A percentile compares a stretch with the other conserved stretches of the same genome.
phyloP scores from a whole-genome alignment of 1,140 invertebrate species.

The Drosophila obscura region DNA sequence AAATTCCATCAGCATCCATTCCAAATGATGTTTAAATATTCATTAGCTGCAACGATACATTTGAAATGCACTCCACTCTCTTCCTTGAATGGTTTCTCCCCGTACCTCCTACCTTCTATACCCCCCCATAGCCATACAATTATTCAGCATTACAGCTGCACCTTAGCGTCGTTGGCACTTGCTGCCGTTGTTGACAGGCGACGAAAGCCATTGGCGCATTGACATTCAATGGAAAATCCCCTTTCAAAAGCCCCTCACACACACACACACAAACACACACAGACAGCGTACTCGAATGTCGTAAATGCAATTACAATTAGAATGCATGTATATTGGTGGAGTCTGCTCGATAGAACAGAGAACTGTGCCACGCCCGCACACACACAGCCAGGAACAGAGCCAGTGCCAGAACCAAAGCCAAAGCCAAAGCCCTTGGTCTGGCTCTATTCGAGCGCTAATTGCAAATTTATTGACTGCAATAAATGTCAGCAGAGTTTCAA shows the following conservation, averaged over 20 bases:
- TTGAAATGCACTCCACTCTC: conserved; percentile 41
- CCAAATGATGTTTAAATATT: conserved; percentile 69
- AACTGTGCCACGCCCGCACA: conserved; percentile 33
- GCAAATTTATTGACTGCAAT: conserved; percentile 78
- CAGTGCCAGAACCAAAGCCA: not conserved
- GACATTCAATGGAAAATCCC: conserved; percentile 57
- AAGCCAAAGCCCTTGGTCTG: conserved; percentile 3
- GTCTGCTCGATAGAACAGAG: not conserved
- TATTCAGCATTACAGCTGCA: conserved; percentile 43
- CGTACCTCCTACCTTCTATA: too few relatives aligned
- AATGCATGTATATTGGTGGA: conserved; percentile 48
- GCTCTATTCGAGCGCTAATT: conserved; percentile 54
- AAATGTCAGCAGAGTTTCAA: conserved; percentile 67
- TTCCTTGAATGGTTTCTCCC: not conserved
- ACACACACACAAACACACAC: conserved; percentile 1
- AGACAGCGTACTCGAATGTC: conserved; percentile 25
- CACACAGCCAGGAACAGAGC: conserved; percentile 5
- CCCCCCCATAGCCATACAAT: conserved; percentile 6
- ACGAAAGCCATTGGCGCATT: conserved; percentile 51
- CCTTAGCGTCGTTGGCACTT: conserved; percentile 32
- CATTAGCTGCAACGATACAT: conserved; percentile 65
- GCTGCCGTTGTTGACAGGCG: conserved; percentile 47
- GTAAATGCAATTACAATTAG: conserved; percentile 70
- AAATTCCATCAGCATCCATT: conserved; percentile 63
- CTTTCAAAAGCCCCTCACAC: conserved; percentile 35